A percentile compares a stretch with the other conserved stretches of the same genome.
These are phyloP conservation scores for Stegostoma tigrinum DNA, from an alignment of 2,113 vertebrate genomes.

Conservation along the genomic window DNA sequence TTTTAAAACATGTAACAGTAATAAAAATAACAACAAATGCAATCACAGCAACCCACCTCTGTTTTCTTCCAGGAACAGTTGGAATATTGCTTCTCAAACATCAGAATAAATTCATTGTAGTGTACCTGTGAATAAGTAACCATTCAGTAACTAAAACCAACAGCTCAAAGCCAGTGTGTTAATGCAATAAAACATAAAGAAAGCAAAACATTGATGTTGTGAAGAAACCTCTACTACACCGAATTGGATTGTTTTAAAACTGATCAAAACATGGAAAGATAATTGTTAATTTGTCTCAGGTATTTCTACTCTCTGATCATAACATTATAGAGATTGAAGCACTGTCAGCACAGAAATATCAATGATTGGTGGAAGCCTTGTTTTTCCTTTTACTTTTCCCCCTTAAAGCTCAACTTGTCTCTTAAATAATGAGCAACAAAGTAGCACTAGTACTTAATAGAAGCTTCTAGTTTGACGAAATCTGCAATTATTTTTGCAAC, in stretches of 20 bases:
- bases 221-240: neutral
- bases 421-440: neutral
- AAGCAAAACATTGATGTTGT: neutral
- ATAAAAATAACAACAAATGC: neutral
- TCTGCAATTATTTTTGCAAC: neutral
- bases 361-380: neutral
- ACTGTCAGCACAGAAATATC: neutral
- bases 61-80: constrained; percentile 71
- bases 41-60: constrained; percentile 59
- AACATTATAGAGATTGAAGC: neutral
- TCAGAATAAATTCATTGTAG: constrained; percentile 77
- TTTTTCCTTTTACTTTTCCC: neutral
- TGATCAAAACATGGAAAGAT: neutral
- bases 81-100: constrained; percentile 84
- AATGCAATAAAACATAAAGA: neutral
- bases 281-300: neutral
- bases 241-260: neutral
- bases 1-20: neutral
- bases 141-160: neutral
- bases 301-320: neutral
- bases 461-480: neutral
- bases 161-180: neutral
- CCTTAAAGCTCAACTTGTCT: neutral
- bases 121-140: constrained; percentile 62
- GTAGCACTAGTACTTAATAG: neutral